phyloP scores from a whole-genome alignment of 2,113 vertebrate species.

The Cnemophilus loriae region DNA sequence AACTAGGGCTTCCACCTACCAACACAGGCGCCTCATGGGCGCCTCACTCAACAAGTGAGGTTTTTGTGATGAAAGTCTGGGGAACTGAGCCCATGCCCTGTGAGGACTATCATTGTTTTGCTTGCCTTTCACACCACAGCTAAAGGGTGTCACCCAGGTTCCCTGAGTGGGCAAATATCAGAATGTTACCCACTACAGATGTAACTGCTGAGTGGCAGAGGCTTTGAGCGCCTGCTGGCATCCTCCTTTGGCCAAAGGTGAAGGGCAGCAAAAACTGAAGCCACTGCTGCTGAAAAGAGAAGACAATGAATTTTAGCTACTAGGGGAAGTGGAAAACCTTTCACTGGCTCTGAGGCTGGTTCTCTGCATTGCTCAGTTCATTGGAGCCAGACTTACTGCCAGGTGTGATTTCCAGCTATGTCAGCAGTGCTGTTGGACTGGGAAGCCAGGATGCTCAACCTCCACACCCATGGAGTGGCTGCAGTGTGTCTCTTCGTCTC shows the following conservation, averaged over 20 bases:
- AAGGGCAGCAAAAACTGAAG: neutral
- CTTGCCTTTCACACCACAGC: neutral
- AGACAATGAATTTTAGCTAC: neutral
- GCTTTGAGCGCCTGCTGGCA: neutral
- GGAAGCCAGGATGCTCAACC: neutral
- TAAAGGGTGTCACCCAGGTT: neutral
- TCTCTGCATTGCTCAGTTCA: neutral
- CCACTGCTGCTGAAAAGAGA: neutral
- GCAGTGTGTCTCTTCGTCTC: neutral
- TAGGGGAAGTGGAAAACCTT: neutral
- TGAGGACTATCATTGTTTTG: neutral
- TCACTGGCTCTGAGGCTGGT: neutral
- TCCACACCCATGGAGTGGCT: rapidly evolving
- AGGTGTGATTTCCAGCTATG: neutral
- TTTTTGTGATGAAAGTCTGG: neutral
- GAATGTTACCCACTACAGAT: neutral
- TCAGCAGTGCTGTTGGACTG: neutral
- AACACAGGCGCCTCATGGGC: neutral
- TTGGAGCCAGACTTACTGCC: neutral
- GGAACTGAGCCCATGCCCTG: neutral
- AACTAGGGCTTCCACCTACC: neutral
- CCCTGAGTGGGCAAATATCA: neutral
- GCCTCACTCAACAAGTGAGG: rapidly evolving
- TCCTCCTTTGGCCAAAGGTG: neutral
- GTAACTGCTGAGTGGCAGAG: neutral